Conservation (phyloP, 1,140 invertebrate species). For the Hycleus cichorii region DNA sequence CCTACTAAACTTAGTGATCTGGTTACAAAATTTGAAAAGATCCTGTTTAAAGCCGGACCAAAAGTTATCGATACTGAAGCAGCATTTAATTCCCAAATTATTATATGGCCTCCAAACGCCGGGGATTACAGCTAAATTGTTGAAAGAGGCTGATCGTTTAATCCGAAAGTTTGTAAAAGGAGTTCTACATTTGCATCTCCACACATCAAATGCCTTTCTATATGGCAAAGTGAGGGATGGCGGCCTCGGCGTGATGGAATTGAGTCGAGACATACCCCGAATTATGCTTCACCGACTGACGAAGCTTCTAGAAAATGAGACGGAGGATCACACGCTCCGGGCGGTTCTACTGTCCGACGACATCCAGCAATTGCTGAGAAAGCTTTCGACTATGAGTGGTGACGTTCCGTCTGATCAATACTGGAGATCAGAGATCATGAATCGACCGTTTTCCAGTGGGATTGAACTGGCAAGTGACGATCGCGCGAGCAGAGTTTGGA, state of each 20-base stretch:
- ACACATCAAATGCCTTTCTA: background rate
- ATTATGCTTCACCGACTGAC: no score
- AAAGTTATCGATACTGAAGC: no score
- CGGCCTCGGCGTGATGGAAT: no score
- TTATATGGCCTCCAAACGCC: background rate
- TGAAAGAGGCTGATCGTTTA: background rate
- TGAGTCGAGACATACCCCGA: no score
- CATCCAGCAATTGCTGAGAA: background rate
- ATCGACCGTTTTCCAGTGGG: background rate
- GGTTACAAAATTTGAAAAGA: no score
- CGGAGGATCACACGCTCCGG: no score
- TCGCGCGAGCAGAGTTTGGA: slow-evolving; percentile 1
- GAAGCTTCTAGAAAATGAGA: no score
- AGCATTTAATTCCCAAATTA: background rate
- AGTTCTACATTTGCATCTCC: background rate
- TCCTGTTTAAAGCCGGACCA: no score
- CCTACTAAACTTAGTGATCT: no score
- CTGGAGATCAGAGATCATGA: slow-evolving; percentile 1
- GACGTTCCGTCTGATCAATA: background rate
- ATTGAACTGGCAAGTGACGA: slow-evolving; percentile 1
- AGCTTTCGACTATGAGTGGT: background rate
- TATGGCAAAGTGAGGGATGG: no score
- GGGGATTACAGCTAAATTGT: background rate
- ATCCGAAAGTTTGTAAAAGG: background rate
- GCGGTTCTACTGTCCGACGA: background rate